Base-by-base conservation (phyloP, 2,888 invertebrate species). In the Quadroppia sp. region DNA sequence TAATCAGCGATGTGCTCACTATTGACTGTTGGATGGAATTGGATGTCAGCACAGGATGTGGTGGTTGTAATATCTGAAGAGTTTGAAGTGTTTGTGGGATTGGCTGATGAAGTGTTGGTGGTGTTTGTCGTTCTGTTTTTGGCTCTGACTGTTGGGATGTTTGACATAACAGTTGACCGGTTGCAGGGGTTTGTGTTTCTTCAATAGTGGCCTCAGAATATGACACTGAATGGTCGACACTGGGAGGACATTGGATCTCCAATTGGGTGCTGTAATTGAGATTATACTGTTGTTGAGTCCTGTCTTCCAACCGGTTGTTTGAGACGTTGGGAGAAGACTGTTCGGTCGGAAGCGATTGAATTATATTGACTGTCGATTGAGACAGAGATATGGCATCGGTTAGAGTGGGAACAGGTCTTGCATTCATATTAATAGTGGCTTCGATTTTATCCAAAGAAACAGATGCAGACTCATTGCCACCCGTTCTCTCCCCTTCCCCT, bases 361-460 rank as follows among this genome's bases (percentile, higher is more conserved):
- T 67, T 20, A 67, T n/a, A 42, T 67, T 67, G 1, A 67, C 67
- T 23, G 40, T 11, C 30, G 67, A 42, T 67, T 40, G 67, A 6
- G 67, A 67, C 13, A 67, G 13, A 7, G 67, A 36, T 23, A 67
- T 20, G 32, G 67, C 67, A 23, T 67, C 17, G 15, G 67, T 67
- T 23, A 67, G 40, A 13, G 67, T 67, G 17, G 67, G 25, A 36
- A 42, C n/a, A 17, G 67, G 42, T 17, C 42, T 67, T 20, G 40
- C 42, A 13, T 67, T 67, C 67, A 67, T 67, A 67, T 67, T 67
- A 42, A 67, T 67, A 0, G 67, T 67, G n/a, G 67, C 67, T 11
- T 67, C 67, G 20, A 67, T 67, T 20, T 67, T 67, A 42, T 67
- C 67, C 40, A 67, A 42, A 2, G 67, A 23, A 25, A 67, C 67